Evolutionary conservation across 2,797 vertebrate species (phyloP).

Genomic region (Coranthus polyacanthus): DNA sequence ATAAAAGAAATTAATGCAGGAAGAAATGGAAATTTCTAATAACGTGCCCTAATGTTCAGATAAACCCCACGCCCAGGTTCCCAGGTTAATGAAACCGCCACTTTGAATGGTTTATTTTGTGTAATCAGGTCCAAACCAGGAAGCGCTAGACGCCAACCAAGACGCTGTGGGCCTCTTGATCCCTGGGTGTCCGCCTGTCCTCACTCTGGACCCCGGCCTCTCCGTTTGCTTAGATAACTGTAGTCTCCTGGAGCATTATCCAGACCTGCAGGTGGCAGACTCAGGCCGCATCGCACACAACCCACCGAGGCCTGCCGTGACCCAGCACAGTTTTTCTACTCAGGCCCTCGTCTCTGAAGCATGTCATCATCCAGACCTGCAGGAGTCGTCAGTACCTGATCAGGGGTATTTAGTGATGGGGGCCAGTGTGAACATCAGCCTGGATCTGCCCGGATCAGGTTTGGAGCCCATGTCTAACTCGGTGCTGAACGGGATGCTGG

Average conservation of each 20-base stretch:
- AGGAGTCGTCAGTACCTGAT: conserved; percentile 47
- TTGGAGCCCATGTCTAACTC: conserved; percentile 90
- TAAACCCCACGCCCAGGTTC: no score
- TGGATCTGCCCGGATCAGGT: conserved; percentile 55
- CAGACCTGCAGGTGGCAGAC: conserved; percentile 77
- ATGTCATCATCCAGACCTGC: background rate
- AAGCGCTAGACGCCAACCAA: conserved; percentile 12
- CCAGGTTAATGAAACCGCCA: background rate
- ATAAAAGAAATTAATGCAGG: no score
- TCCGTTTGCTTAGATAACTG: conserved; percentile 49
- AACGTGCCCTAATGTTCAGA: no score
- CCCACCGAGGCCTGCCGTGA: conserved; percentile 10
- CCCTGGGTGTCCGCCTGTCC: conserved; percentile 35
- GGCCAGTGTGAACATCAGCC: conserved; percentile 46
- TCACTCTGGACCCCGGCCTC: conserved; percentile 7
- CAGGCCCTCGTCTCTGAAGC: conserved; percentile 3
- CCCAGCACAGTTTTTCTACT: background rate
- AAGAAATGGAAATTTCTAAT: no score
- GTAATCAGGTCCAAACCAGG: conserved; percentile 47
- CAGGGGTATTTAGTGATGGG: conserved; percentile 79
- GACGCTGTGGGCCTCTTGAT: conserved; percentile 51
- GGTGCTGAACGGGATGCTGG: conserved; percentile 88
- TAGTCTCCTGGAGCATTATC: conserved; percentile 75
- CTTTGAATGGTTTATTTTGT: conserved; percentile 8
- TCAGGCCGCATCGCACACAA: conserved; percentile 53